phyloP scores from a whole-genome alignment of 2,888 invertebrate genomes.

The Bombyx huttoni region DNA sequence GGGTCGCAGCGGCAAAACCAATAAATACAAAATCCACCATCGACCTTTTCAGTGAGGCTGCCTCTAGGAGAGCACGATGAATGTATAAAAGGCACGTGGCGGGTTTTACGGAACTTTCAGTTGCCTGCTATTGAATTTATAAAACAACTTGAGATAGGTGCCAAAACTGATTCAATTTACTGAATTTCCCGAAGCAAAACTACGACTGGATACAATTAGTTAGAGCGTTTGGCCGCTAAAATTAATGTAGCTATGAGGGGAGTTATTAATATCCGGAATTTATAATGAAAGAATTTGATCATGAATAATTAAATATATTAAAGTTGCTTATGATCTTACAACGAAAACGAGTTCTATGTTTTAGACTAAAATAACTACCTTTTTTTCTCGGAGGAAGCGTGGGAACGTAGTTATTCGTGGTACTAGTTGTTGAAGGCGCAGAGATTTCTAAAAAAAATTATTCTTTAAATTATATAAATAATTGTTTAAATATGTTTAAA shows the following conservation, averaged over 20 bases:
- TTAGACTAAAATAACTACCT: constrained; percentile 45
- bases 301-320: background rate
- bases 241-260: background rate
- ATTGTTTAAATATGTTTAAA: too few relatives aligned
- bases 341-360: constrained; percentile 7
- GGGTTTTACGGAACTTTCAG: constrained; percentile 33
- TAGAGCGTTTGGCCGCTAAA: background rate
- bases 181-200: constrained; percentile 5
- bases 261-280: background rate
- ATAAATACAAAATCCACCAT: constrained; percentile 63
- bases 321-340: background rate
- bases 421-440: constrained; percentile 82
- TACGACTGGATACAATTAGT: constrained; percentile 3
- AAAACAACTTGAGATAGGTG: constrained; percentile 33
- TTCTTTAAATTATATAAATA: too few relatives aligned
- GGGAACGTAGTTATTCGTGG: constrained; percentile 67
- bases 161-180: constrained; percentile 33
- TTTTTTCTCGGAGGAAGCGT: constrained; percentile 75
- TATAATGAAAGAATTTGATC: background rate
- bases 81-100: constrained; percentile 47
- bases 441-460: constrained; percentile 82
- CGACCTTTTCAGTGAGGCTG: constrained; percentile 44
- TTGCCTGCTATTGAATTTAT: constrained; percentile 36
- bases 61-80: constrained; percentile 35
- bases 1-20: constrained; percentile 57